These are phyloP conservation scores for Rhizoglyphus robini DNA, from an alignment of 1,140 invertebrate genomes.

Conservation along the genomic window DNA sequence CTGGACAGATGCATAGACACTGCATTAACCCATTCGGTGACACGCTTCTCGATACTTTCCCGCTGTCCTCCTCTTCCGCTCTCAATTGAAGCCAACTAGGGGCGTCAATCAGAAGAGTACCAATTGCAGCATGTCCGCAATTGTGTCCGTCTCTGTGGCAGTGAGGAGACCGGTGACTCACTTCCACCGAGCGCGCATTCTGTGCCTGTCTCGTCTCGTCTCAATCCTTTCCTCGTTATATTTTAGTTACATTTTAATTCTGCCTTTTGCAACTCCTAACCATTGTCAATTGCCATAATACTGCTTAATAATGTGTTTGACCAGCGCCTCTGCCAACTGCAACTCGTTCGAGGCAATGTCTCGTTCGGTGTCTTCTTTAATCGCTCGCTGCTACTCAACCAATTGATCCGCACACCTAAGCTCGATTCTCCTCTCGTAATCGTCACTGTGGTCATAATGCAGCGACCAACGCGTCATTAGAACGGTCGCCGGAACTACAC, in stretches of 20 bases:
- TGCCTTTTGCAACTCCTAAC: background rate
- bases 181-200: too few species aligned
- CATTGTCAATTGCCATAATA: conserved; percentile 10
- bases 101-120: too few species aligned
- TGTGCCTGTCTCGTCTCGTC: too few species aligned
- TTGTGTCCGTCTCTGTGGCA: too few species aligned
- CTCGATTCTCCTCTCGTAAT: too few species aligned
- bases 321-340: background rate
- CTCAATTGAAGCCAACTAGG: background rate
- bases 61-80: background rate
- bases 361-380: background rate
- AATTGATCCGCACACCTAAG: too few species aligned
- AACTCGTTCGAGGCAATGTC: too few species aligned
- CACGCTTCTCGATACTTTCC: background rate
- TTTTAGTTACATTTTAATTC: conserved; percentile 15
- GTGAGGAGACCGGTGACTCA: too few species aligned
- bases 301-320: too few species aligned
- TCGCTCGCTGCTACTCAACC: too few species aligned
- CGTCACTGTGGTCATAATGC: background rate
- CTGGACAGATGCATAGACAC: too few species aligned
- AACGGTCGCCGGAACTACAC: background rate
- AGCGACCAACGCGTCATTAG: background rate
- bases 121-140: too few species aligned
- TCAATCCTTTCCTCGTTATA: conserved; percentile 14
- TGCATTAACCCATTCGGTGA: background rate